phyloP scores from a whole-genome alignment of 2,113 vertebrate species.

The Paraplagusia blochii region DNA sequence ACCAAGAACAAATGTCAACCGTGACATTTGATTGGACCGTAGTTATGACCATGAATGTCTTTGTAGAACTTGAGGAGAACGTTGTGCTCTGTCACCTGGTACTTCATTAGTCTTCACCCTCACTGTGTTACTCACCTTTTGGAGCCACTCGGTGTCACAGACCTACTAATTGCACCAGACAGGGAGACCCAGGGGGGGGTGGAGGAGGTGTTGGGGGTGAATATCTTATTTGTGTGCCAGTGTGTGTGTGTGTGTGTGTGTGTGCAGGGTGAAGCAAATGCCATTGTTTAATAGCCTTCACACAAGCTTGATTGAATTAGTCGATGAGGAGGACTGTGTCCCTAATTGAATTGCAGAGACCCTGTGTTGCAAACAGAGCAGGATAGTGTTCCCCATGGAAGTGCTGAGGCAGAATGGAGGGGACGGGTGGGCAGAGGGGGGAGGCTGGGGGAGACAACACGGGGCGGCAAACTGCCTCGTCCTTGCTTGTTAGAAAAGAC shows the following conservation, averaged over 20 bases:
- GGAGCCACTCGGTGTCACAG: conserved; percentile 44
- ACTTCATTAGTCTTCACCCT: conserved; percentile 44
- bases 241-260: conserved; percentile 55
- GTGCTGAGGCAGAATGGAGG: conserved; percentile 17
- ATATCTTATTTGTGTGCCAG: conserved; percentile 68
- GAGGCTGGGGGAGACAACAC: not conserved
- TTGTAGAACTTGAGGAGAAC: no score
- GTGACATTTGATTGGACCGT: no score
- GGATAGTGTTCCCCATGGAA: conserved; percentile 56
- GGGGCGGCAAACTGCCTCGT: conserved; percentile 10
- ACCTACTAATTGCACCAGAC: conserved; percentile 72
- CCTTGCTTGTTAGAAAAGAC: conserved; percentile 27
- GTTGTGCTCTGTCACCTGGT: conserved; percentile 39
- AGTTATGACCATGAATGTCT: no score
- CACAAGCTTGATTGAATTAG: conserved; percentile 80
- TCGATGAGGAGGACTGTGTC: conserved; percentile 52
- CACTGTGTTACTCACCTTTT: conserved; percentile 28
- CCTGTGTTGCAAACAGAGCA: conserved; percentile 65
- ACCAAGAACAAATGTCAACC: no score
- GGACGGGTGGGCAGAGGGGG: no score
- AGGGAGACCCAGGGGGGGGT: conserved; percentile 64
- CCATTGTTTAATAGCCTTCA: conserved; percentile 78
- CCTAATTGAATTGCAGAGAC: conserved; percentile 77
- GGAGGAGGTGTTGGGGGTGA: no score
- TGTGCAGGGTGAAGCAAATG: conserved; percentile 60